A percentile compares a stretch with the other conserved stretches of the same genome.
phyloP scores from a whole-genome alignment of 2,797 vertebrate species.

The Chelon labrosus region DNA sequence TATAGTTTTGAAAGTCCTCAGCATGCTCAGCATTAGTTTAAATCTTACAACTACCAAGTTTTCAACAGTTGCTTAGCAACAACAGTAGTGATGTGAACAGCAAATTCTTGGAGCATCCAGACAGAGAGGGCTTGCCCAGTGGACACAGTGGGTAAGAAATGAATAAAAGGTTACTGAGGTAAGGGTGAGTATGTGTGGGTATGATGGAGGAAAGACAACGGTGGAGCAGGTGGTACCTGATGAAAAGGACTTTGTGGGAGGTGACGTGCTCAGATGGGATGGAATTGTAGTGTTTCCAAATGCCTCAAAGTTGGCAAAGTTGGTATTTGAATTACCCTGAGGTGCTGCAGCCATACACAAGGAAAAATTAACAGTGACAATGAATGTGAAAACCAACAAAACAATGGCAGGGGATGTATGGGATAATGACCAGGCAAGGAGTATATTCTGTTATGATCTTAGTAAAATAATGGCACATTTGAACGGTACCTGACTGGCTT shows the following conservation, averaged over 20 bases:
- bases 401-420: slow-evolving; percentile 45
- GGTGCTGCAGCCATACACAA: slow-evolving; percentile 90
- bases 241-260: slow-evolving; percentile 85
- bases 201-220: slow-evolving; percentile 22
- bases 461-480: background rate
- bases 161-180: background rate
- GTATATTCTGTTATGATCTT: background rate
- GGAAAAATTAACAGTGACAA: slow-evolving; percentile 70
- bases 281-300: slow-evolving; percentile 96
- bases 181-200: slow-evolving; percentile 26
- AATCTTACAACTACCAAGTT: background rate
- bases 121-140: slow-evolving; percentile 10
- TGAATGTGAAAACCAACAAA: slow-evolving; percentile 79
- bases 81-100: background rate
- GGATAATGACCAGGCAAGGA: slow-evolving; percentile 34
- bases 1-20: background rate
- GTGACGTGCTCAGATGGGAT: slow-evolving; percentile 95
- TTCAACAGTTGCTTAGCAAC: slow-evolving; percentile 19
- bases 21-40: background rate
- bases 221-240: slow-evolving; percentile 74
- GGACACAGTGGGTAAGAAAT: slow-evolving; percentile 13
- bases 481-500: slow-evolving; percentile 90
- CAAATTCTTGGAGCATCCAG: background rate
- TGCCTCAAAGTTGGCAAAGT: slow-evolving; percentile 99
- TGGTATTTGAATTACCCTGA: slow-evolving; percentile 94